Base-by-base conservation (phyloP, 1,140 invertebrate species). In the Sesamia nonagrioides region DNA sequence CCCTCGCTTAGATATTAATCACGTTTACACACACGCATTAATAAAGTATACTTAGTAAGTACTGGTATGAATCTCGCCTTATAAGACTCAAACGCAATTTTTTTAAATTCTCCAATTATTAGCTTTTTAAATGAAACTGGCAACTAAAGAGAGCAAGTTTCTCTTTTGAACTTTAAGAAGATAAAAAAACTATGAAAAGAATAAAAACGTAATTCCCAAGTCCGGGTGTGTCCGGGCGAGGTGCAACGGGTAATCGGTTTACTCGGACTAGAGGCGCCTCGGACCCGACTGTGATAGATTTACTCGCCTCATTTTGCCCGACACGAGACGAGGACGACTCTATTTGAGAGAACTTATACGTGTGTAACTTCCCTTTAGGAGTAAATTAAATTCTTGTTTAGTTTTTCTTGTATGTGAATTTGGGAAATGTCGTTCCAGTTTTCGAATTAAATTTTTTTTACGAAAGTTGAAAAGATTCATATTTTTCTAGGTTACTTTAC, bases 301-400 rank as follows among this genome's bases (percentile, higher is more conserved):
- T 77, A 79, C 78, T 79, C 77, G 80, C 80, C 81, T 82, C 81
- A 81, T 77, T 82, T 75, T 77, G 69, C 58, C 40, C 72, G 21
- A 61, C 72, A 18, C 48, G 68, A 18, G 61, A 66, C 61, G 61
- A 42, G 37, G 42, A 18, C 48, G 68, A 71, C 50, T 71, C 48
- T 54, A 54, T 71, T 71, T 71, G 68, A 71, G 48, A 71, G 54
- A 71, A 71, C 68, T 71, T 71, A 71, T 54, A 52, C 68, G 37
- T 54, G 21, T 52, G 68, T 54, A 50, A 71, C 48, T 71, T 71
- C 48, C 11, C 50, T 54, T 71, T n/a, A 33, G 33, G 48, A 71
- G 66, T 69, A 69, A 69, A 50, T 69, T 69, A 69, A n/a, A n/a
- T 42, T 50, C 42, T 69, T 69, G 66, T 69, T 50, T 50, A 21